These are phyloP conservation scores for Danio aesculapii DNA, from an alignment of 2,797 vertebrate genomes.

Conservation along the genomic window DNA sequence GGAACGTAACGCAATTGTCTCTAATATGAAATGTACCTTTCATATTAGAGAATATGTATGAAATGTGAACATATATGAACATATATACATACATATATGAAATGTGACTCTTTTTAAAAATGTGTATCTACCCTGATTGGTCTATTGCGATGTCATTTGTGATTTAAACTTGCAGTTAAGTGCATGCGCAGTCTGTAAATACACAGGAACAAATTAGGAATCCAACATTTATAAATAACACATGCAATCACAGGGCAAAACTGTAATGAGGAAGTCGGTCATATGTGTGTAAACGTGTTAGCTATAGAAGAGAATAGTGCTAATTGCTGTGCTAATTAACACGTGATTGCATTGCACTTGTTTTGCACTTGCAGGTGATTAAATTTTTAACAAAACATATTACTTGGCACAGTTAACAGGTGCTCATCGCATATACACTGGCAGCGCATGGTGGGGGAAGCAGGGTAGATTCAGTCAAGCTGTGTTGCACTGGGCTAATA, in stretches of 20 bases:
- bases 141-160: neutral
- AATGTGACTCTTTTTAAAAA: neutral
- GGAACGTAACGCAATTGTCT: neutral
- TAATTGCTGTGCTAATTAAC: slow-evolving; percentile 99
- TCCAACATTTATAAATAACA: slow-evolving; percentile 75
- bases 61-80: too few species aligned
- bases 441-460: slow-evolving; percentile 17
- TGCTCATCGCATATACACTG: slow-evolving; percentile 72
- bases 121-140: neutral
- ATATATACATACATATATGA: too few species aligned
- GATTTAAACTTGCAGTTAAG: slow-evolving; percentile 1
- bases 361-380: slow-evolving; percentile 99
- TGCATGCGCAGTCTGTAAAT: slow-evolving; percentile 15
- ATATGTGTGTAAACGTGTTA: slow-evolving; percentile 68
- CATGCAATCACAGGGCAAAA: slow-evolving; percentile 78
- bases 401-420: slow-evolving; percentile 99
- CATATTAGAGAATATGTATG: too few species aligned
- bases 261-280: slow-evolving; percentile 76
- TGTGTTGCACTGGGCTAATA: slow-evolving; percentile 40
- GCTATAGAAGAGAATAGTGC: slow-evolving; percentile 89
- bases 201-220: slow-evolving; percentile 46
- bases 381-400: slow-evolving; percentile 99
- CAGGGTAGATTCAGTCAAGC: slow-evolving; percentile 36
- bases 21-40: neutral
- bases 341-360: slow-evolving; percentile 99